These are phyloP conservation scores for Notolabrus celidotus DNA, from an alignment of 2,797 vertebrate species.

Conservation along the genomic window DNA sequence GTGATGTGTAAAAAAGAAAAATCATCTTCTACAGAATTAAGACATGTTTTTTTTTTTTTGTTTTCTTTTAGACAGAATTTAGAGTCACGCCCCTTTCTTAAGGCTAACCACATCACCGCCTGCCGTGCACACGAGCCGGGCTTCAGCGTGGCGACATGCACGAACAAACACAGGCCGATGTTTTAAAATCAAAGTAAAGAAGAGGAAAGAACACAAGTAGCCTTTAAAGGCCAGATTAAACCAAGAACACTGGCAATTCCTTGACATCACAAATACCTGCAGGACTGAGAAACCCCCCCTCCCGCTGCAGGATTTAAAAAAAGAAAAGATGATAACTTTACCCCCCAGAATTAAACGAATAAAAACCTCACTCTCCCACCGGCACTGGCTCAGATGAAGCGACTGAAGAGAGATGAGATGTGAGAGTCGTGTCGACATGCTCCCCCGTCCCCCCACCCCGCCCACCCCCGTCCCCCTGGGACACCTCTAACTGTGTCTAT, in stretches of 20 bases:
- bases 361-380: slow-evolving; percentile 42
- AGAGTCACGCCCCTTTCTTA: slow-evolving; percentile 45
- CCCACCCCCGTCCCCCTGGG: slow-evolving; percentile 10
- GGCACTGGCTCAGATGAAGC: slow-evolving; percentile 61
- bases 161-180: slow-evolving; percentile 42
- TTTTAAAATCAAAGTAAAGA: slow-evolving; percentile 48
- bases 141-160: slow-evolving; percentile 43
- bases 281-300: slow-evolving; percentile 32
- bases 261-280: slow-evolving; percentile 36
- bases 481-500: slow-evolving; percentile 65
- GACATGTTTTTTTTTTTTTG: slow-evolving; percentile 52
- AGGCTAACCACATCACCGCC: slow-evolving; percentile 11
- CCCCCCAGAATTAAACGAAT: not conserved
- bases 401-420: slow-evolving; percentile 56
- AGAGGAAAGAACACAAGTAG: slow-evolving; percentile 47
- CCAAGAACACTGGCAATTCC: slow-evolving; percentile 40
- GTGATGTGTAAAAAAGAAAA: slow-evolving; percentile 42
- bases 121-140: slow-evolving; percentile 33
- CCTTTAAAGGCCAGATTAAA: slow-evolving; percentile 37
- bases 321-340: slow-evolving; percentile 3
- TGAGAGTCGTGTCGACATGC: slow-evolving; percentile 62
- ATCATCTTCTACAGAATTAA: slow-evolving; percentile 50
- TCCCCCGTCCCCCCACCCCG: not conserved
- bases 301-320: slow-evolving; percentile 29
- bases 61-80: slow-evolving; percentile 56